These are phyloP conservation scores for Loris lydekkerianus DNA, from an alignment of 2,797 vertebrate genomes.

Conservation along the genomic window DNA sequence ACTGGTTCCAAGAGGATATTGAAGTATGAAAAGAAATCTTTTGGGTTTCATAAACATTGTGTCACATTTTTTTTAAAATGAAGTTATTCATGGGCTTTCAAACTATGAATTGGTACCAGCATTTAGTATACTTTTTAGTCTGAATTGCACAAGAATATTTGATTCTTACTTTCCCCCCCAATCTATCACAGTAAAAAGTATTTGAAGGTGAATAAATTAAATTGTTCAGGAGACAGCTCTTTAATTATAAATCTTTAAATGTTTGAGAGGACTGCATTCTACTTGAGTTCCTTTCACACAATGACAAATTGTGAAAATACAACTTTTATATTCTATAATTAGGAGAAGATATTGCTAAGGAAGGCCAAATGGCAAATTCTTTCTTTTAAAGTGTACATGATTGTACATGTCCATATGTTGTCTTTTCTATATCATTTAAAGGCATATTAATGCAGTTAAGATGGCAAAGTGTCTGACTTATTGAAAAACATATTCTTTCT, in stretches of 20 bases:
- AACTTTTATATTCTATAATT: constrained; percentile 59
- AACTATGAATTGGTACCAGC: neutral
- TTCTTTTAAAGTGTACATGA: constrained; percentile 56
- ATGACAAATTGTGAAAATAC: constrained; percentile 69
- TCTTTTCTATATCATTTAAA: constrained; percentile 70
- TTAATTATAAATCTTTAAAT: constrained; percentile 74
- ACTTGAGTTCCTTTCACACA: constrained; percentile 62
- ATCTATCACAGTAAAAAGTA: constrained; percentile 46
- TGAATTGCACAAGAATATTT: constrained; percentile 35
- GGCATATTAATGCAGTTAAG: constrained; percentile 63
- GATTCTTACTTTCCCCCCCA: neutral
- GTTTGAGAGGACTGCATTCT: constrained; percentile 65
- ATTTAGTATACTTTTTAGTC: constrained; percentile 45
- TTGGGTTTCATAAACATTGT: neutral
- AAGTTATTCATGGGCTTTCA: constrained; percentile 17
- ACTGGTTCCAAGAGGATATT: constrained; percentile 66
- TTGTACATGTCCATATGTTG: constrained; percentile 59
- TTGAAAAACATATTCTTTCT: constrained; percentile 63
- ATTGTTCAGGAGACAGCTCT: constrained; percentile 47
- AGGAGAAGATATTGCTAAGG: constrained; percentile 35
- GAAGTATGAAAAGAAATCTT: constrained; percentile 55
- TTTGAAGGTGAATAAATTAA: constrained; percentile 72
- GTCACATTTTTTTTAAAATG: constrained; percentile 32
- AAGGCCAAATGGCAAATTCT: constrained; percentile 52
- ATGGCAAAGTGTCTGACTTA: constrained; percentile 57